Conservation (phyloP, 2,888 invertebrate species). For the Shargacucullia verbasci region DNA sequence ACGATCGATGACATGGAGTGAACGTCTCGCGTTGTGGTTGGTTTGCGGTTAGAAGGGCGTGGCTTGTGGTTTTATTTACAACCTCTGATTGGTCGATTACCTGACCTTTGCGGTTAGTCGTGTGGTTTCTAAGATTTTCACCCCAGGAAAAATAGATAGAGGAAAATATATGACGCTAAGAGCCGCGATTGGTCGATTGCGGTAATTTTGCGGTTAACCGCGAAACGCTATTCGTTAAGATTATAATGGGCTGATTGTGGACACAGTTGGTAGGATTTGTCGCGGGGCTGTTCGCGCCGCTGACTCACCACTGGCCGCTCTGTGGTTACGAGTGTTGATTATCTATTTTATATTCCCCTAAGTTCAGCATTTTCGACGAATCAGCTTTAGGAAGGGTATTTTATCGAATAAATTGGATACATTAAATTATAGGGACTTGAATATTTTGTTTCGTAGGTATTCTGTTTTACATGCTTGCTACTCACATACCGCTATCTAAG, state of each 20-base stretch:
- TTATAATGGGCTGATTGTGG: slow-evolving; percentile 80
- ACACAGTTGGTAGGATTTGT: slow-evolving; percentile 70
- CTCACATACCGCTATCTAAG: no score
- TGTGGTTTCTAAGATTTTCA: slow-evolving; percentile 90
- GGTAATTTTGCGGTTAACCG: slow-evolving; percentile 87
- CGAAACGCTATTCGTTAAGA: slow-evolving; percentile 87
- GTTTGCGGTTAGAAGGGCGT: slow-evolving; percentile 91
- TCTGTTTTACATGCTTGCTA: no score
- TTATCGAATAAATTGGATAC: slow-evolving; percentile 19
- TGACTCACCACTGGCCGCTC: slow-evolving; percentile 54
- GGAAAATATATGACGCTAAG: slow-evolving; percentile 80
- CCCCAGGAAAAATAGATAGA: slow-evolving; percentile 86
- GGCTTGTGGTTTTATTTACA: slow-evolving; percentile 90
- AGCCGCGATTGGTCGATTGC: slow-evolving; percentile 80
- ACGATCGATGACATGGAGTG: slow-evolving; percentile 82
- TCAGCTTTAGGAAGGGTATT: slow-evolving; percentile 43
- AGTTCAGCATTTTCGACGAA: slow-evolving; percentile 40
- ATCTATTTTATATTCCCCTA: slow-evolving; percentile 56
- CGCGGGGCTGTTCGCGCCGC: slow-evolving; percentile 69
- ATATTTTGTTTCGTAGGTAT: background rate
- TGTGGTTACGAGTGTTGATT: slow-evolving; percentile 57
- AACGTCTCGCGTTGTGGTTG: slow-evolving; percentile 89
- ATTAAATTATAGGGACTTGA: slow-evolving; percentile 6
- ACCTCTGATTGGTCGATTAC: slow-evolving; percentile 89
- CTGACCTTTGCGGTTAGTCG: slow-evolving; percentile 89